Conservation (phyloP, 2,888 invertebrate species). For the Melitaea athalia region DNA sequence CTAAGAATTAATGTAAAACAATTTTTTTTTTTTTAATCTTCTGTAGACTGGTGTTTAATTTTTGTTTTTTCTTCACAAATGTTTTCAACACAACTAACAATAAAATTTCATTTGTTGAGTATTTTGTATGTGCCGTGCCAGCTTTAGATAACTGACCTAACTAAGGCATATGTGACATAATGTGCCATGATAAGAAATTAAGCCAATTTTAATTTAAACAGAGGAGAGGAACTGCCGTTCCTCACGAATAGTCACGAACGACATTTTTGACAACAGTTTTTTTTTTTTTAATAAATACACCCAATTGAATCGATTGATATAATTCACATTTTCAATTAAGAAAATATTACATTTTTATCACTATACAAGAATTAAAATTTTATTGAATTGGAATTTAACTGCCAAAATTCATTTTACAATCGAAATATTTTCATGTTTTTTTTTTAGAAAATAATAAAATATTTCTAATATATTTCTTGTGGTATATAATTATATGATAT, state of each 20-base stretch:
- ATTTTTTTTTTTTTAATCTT: too few species aligned
- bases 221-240: not conserved
- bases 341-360: not conserved
- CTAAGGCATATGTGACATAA: too few species aligned
- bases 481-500: constrained; percentile 33
- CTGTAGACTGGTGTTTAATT: too few species aligned
- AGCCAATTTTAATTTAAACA: not conserved
- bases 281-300: not conserved
- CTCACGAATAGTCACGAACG: not conserved
- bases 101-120: too few species aligned
- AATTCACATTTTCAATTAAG: not conserved
- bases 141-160: too few species aligned
- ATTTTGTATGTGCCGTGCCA: too few species aligned
- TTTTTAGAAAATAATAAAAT: constrained; percentile 3
- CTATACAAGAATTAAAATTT: constrained; percentile 17
- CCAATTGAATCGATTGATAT: not conserved
- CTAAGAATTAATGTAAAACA: too few species aligned
- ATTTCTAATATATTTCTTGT: constrained; percentile 32
- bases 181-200: not conserved
- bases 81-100: too few species aligned
- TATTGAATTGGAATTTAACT: constrained; percentile 15
- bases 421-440: constrained; percentile 2
- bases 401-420: constrained; percentile 2
- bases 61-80: too few species aligned
- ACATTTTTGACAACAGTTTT: not conserved